Conservation (phyloP, 2,113 vertebrate genomes). For the Grammomys dolichurus region DNA sequence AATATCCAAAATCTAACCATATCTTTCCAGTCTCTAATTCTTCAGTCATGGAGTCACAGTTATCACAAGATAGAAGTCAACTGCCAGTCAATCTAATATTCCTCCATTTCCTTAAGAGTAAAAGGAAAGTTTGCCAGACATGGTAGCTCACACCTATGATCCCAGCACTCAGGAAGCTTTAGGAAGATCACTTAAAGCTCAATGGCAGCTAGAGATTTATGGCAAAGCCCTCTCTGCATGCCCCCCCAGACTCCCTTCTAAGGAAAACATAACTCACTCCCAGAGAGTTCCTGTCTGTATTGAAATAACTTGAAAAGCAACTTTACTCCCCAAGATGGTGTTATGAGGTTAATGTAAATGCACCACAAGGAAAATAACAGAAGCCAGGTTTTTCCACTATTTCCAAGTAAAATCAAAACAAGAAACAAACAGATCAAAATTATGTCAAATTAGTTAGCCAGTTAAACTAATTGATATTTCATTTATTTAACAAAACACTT, state of each 20-base stretch:
- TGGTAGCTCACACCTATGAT: not conserved
- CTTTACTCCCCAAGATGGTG: not conserved
- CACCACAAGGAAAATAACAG: constrained; percentile 6
- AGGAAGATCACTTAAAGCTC: not conserved
- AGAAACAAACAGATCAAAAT: constrained; percentile 20
- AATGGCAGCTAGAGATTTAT: not conserved
- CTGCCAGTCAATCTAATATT: not conserved
- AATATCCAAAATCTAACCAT: constrained; percentile 27
- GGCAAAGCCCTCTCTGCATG: not conserved
- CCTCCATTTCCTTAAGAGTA: not conserved
- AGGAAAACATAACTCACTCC: not conserved
- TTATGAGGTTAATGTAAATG: not conserved
- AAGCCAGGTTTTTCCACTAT: constrained; percentile 35
- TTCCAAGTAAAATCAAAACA: constrained; percentile 53
- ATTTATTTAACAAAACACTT: constrained; percentile 36
- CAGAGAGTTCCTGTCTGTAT: constrained; percentile 9
- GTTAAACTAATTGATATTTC: not conserved
- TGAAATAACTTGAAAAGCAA: constrained; percentile 31
- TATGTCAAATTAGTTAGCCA: constrained; percentile 20
- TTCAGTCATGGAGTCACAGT: not conserved
- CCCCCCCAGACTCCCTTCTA: too few species aligned
- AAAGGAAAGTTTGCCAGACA: not conserved
- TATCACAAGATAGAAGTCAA: not conserved
- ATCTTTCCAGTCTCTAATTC: not conserved
- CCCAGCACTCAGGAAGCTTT: not conserved